These are phyloP conservation scores for Sclerurus mexicanus DNA, from an alignment of 2,113 vertebrate species.

Conservation along the genomic window DNA sequence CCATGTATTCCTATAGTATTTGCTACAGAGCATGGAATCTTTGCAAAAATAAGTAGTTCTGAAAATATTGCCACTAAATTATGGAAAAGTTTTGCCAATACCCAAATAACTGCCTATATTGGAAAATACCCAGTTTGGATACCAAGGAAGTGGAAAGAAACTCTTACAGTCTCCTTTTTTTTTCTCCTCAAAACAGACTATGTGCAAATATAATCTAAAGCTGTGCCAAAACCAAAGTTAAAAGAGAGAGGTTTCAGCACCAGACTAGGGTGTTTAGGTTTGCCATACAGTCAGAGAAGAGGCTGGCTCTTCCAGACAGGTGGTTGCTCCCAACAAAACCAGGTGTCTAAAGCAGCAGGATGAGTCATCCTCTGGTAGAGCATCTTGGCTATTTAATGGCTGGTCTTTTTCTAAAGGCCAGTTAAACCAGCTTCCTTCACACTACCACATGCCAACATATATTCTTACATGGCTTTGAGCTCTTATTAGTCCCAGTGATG, in stretches of 20 bases:
- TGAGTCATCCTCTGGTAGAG: slow-evolving; percentile 12
- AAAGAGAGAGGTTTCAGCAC: neutral
- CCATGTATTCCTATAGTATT: neutral
- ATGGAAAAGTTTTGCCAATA: neutral
- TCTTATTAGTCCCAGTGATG: neutral
- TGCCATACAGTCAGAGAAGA: neutral
- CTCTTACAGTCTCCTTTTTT: neutral
- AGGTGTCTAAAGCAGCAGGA: neutral
- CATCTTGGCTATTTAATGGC: neutral
- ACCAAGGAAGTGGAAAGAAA: neutral
- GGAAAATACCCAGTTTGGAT: neutral
- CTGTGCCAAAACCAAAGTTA: neutral
- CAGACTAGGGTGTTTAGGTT: neutral
- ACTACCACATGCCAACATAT: neutral
- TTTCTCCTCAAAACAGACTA: neutral
- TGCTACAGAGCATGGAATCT: neutral
- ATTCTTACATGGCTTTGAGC: neutral
- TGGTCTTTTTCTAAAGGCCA: neutral
- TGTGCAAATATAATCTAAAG: neutral
- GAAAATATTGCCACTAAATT: neutral
- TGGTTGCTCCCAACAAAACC: neutral
- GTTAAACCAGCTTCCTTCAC: slow-evolving; percentile 29
- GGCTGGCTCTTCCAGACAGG: neutral
- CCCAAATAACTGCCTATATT: neutral
- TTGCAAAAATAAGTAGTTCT: neutral